phyloP scores from a whole-genome alignment of 2,888 invertebrate genomes.

The Erynnis tages region DNA sequence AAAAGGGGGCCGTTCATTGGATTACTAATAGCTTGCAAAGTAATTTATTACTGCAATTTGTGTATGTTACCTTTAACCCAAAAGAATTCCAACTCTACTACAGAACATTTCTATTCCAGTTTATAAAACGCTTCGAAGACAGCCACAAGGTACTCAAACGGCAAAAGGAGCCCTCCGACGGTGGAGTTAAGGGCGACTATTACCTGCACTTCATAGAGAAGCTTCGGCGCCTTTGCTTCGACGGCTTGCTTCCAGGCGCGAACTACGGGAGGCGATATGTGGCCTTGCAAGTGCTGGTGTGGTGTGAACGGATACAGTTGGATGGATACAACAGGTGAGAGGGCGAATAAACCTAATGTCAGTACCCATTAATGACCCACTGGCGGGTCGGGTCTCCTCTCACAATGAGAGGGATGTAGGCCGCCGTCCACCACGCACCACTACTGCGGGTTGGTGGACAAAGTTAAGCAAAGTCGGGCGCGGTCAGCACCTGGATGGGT shows the following conservation, averaged over 20 bases:
- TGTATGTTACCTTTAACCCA: too few relatives aligned
- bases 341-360: neutral
- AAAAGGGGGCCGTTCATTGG: too few relatives aligned
- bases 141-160: slow-evolving; percentile 53
- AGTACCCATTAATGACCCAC: too few relatives aligned
- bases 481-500: too few relatives aligned
- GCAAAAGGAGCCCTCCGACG: slow-evolving; percentile 28
- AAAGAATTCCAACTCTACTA: too few relatives aligned
- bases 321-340: slow-evolving; percentile 47
- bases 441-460: too few relatives aligned
- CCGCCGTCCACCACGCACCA: too few relatives aligned
- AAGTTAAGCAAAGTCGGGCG: too few relatives aligned
- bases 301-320: slow-evolving; percentile 45
- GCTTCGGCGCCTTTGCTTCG: slow-evolving; percentile 74
- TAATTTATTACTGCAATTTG: too few relatives aligned
- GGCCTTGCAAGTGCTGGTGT: slow-evolving; percentile 79
- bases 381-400: too few relatives aligned
- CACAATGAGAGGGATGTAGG: too few relatives aligned
- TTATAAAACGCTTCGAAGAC: slow-evolving; percentile 61
- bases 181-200: slow-evolving; percentile 33
- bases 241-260: slow-evolving; percentile 82
- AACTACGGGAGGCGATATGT: slow-evolving; percentile 83
- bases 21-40: too few relatives aligned
- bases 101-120: slow-evolving; percentile 40
- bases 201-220: slow-evolving; percentile 72